These are phyloP conservation scores for Trachurus trachurus DNA, from an alignment of 2,797 vertebrate genomes.

Conservation along the genomic window DNA sequence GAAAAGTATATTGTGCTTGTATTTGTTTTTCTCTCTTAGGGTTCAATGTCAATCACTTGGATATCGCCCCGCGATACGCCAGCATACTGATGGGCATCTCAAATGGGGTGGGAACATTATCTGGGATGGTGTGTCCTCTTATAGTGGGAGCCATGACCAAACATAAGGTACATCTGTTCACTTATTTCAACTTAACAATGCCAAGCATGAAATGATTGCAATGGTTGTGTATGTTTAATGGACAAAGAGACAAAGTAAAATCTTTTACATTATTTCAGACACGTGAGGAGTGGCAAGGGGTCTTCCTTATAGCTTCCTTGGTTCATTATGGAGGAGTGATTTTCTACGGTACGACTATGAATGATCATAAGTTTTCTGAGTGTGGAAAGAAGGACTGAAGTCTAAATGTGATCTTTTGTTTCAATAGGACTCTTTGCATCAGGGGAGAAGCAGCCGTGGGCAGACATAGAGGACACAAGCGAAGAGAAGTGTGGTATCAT, in stretches of 20 bases:
- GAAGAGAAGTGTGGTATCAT: conserved; percentile 99
- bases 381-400: neutral
- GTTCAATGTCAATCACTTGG: conserved; percentile 98
- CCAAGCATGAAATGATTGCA: neutral
- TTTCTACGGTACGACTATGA: conserved; percentile 90
- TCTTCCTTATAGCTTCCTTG: conserved; percentile 96
- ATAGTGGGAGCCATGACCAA: conserved; percentile 99
- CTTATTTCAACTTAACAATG: neutral
- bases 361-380: neutral
- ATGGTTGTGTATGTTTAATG: neutral
- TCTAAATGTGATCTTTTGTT: neutral
- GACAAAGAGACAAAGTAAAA: neutral
- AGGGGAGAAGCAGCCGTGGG: conserved; percentile 97
- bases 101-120: conserved; percentile 97
- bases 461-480: conserved; percentile 96
- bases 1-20: neutral
- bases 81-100: conserved; percentile 99
- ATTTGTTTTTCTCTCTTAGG: conserved; percentile 80
- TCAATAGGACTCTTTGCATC: conserved; percentile 91
- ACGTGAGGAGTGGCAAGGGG: conserved; percentile 97
- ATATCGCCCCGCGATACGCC: conserved; percentile 97
- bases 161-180: conserved; percentile 90
- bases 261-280: conserved; percentile 78
- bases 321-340: conserved; percentile 97
- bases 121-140: conserved; percentile 98